phyloP scores from a whole-genome alignment of 2,888 invertebrate species.

The Tachina fera region DNA sequence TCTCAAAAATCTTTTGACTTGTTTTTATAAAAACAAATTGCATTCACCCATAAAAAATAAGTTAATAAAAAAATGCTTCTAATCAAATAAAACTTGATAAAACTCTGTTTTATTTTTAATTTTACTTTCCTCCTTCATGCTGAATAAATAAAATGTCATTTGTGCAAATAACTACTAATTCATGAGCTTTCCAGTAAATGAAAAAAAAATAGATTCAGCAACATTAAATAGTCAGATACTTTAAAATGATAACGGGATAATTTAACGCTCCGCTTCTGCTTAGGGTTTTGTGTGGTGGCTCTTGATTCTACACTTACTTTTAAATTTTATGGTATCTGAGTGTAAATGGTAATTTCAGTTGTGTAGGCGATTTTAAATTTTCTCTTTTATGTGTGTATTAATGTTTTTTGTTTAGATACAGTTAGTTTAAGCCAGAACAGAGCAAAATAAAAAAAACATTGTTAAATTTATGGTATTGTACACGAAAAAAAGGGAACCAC shows the following conservation, averaged over 20 bases:
- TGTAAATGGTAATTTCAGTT: neutral
- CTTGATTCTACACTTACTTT: neutral
- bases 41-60: neutral
- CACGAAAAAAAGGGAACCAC: conserved; percentile 39
- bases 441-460: conserved; percentile 5
- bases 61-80: neutral
- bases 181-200: conserved; percentile 20
- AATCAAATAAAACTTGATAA: too few species aligned
- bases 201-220: neutral
- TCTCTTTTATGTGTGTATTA: neutral
- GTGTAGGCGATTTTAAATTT: neutral
- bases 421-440: conserved; percentile 4
- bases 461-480: conserved; percentile 49
- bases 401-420: conserved; percentile 6
- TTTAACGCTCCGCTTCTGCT: conserved; percentile 56
- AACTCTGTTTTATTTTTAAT: neutral
- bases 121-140: neutral
- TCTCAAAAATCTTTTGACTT: too few species aligned
- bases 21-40: neutral
- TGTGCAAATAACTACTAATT: neutral
- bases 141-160: neutral
- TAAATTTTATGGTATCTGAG: neutral
- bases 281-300: conserved; percentile 13
- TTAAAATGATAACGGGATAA: conserved; percentile 63
- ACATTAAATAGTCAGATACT: conserved; percentile 32